A percentile compares a stretch with the other conserved stretches of the same genome.
Evolutionary conservation across 2,888 invertebrate genomes (phyloP).

Genomic region (Cactoblastis cactorum): DNA sequence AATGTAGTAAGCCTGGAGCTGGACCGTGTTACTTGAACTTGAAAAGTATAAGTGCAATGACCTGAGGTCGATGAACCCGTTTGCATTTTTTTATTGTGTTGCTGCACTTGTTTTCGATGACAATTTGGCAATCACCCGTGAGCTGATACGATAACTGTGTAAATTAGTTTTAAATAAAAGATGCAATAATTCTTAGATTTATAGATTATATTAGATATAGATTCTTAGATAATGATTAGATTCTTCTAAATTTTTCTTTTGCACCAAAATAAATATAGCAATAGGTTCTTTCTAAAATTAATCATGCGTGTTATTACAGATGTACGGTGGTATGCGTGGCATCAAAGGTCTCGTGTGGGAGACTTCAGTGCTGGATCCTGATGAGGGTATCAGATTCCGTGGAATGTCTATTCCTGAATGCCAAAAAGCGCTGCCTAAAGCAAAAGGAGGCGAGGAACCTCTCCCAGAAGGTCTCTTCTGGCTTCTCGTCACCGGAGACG

Average conservation of each 20-base stretch:
- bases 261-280: too few relatives aligned
- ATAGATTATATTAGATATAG: too few relatives aligned
- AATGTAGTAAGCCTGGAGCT: not conserved
- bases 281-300: too few relatives aligned
- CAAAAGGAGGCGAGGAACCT: slow-evolving; percentile 83
- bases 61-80: slow-evolving; percentile 16
- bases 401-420: slow-evolving; percentile 93
- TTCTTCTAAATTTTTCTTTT: too few relatives aligned
- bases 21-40: slow-evolving; percentile 14
- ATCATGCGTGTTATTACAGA: slow-evolving; percentile 78
- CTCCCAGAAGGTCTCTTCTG: slow-evolving; percentile 90
- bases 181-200: too few relatives aligned
- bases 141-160: too few relatives aligned
- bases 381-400: slow-evolving; percentile 97
- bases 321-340: slow-evolving; percentile 97
- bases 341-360: slow-evolving; percentile 97
- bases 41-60: slow-evolving; percentile 17
- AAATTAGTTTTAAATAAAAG: too few relatives aligned
- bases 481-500: slow-evolving; percentile 86
- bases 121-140: too few relatives aligned
- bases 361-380: slow-evolving; percentile 95
- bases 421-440: slow-evolving; percentile 85
- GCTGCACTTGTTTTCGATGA: not conserved
- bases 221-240: too few relatives aligned
- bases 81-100: not conserved